Base-by-base conservation (phyloP, 2,888 invertebrate genomes). In the Acleris emargana region DNA sequence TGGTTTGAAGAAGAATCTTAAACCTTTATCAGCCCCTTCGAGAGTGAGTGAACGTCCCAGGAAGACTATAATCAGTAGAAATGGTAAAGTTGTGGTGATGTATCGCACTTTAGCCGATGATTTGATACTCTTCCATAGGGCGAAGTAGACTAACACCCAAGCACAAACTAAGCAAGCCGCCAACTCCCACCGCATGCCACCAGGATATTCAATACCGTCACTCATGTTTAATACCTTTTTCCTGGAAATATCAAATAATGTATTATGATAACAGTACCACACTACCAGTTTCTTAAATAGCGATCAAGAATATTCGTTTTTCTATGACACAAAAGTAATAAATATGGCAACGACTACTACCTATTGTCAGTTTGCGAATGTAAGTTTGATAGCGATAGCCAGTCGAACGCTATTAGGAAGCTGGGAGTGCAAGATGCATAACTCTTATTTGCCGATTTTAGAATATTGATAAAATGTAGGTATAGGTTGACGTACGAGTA, bases 81-180 rank as follows among this genome's bases (percentile, higher is more conserved):
- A 98, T 5, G 98, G 98, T 72, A 98, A 95, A 18, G 98, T 98
- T 50, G 98, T 98, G 32, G 98, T 98, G 81, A 98, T 96, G 88
- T 98, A 98, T 72, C 98, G 96, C 61, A 98, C 95, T 93, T 96
- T 96, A 43, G 97, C 97, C 58, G 98, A 98, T n/a, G 98, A 97
- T 84, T 97, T 97, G 68, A 98, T 97, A 71, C 98, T 98, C 90
- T 98, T 99, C 97, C 98, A 99, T 58, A 99, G 95, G 72, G 98
- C 97, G 88, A 99, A 97, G 90, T 99, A 99, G 62, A 99, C 97
- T 76, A 99, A 91, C 70, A 98, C 94, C 99, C 99, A 99, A 71
- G 98, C 97, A 77, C 97, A 95, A 60, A 98, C 94, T 63, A 99
- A 93, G 80, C 98, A 97, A 55, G 97, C 96, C 38, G 97, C 96